Evolutionary conservation across 2,113 vertebrate genomes (phyloP).

Genomic region (Patagioenas fasciata): DNA sequence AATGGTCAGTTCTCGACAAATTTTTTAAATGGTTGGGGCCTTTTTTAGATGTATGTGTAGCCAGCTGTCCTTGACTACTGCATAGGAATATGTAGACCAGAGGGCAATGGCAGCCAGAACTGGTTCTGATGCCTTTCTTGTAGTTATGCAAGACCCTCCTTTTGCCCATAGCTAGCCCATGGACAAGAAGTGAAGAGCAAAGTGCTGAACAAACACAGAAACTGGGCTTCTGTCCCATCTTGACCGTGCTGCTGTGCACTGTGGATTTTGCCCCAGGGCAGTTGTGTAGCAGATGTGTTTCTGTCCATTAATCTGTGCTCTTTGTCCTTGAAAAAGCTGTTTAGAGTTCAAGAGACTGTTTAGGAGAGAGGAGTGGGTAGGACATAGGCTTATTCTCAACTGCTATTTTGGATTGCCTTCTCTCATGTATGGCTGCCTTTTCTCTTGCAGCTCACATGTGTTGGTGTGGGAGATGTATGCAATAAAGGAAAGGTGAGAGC

Average conservation of each 20-base stretch:
- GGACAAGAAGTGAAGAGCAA: neutral
- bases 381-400: neutral
- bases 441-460: slow-evolving; percentile 88
- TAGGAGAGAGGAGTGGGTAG: neutral
- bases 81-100: neutral
- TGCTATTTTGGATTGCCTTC: neutral
- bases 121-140: neutral
- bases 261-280: neutral
- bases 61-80: neutral
- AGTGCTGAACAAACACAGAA: neutral
- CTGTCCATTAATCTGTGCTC: neutral
- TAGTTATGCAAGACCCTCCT: neutral
- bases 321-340: neutral
- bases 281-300: neutral
- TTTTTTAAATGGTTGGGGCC: neutral
- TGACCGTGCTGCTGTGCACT: neutral
- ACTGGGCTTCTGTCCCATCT: neutral
- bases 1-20: slow-evolving; percentile 82
- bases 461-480: slow-evolving; percentile 93
- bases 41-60: neutral
- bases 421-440: neutral
- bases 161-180: neutral
- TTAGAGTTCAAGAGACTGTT: neutral
- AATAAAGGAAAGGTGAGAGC: slow-evolving; percentile 92
- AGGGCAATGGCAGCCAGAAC: neutral